A percentile compares a stretch with the other conserved stretches of the same genome.
phyloP scores from a whole-genome alignment of 2,888 invertebrate genomes.

The Isoperla grammatica region DNA sequence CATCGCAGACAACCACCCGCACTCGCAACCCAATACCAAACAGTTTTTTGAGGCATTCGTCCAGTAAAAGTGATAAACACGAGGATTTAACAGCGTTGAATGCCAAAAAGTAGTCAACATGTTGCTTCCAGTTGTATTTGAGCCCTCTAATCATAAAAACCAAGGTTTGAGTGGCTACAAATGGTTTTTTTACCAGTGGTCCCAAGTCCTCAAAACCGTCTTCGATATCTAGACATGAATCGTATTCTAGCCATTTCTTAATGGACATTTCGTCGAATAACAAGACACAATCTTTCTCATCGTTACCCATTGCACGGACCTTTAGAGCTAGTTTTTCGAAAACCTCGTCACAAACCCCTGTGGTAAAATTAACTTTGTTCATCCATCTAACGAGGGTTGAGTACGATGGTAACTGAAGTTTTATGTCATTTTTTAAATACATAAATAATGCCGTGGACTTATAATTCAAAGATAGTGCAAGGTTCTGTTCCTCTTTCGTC shows the following conservation, averaged over 20 bases:
- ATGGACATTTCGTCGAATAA: slow-evolving; percentile 35
- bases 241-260: slow-evolving; percentile 32
- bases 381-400: too few relatives aligned
- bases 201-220: slow-evolving; percentile 34
- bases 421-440: too few relatives aligned
- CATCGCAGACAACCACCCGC: slow-evolving; percentile 32
- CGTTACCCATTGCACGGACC: slow-evolving; percentile 33
- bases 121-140: too few relatives aligned
- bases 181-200: slow-evolving; percentile 26
- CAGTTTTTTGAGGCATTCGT: slow-evolving; percentile 24
- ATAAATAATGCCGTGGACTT: too few relatives aligned
- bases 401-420: too few relatives aligned
- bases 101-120: too few relatives aligned
- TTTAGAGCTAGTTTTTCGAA: slow-evolving; percentile 31
- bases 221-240: slow-evolving; percentile 30
- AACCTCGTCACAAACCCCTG: slow-evolving; percentile 32
- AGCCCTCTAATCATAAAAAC: slow-evolving; percentile 34
- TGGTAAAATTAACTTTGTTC: too few relatives aligned
- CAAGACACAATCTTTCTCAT: slow-evolving; percentile 32
- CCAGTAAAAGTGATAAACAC: slow-evolving; percentile 25
- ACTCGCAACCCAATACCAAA: slow-evolving; percentile 28
- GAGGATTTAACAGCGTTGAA: slow-evolving; percentile 21
- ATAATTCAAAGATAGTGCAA: too few relatives aligned
- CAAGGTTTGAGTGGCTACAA: slow-evolving; percentile 32
- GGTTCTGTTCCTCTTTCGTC: too few relatives aligned